Evolutionary conservation across 1,140 invertebrate genomes (phyloP), one percentile per base, ranked within the genome.

Genomic region (Coelopa frigida): DNA sequence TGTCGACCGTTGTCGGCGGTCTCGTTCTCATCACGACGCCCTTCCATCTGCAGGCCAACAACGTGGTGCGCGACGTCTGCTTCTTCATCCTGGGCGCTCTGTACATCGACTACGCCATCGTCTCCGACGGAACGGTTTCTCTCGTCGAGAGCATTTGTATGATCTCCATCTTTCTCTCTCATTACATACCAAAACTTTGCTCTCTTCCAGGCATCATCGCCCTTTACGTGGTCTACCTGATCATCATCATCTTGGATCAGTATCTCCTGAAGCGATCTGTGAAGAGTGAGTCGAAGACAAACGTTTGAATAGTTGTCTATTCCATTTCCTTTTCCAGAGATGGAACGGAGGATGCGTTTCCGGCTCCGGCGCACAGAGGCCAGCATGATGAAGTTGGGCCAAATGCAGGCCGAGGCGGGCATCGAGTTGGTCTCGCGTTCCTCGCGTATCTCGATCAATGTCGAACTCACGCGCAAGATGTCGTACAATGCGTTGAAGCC

Each of bases 1-100:
- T 85, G 4, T 83, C 81, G 6, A 73, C 78, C 1, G 67, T 84
- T 4, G 79, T 86, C 15, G 76, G 76, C 5, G 83, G 82, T 2
- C 66, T 75, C 5, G 75, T 87, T 3, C 72, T 76, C 17, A 51
- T 82, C 10, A 60, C 70, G 29, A 60, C 70, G 10, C 80, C 82
- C 1, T 86, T 86, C 61, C 67, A 74, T 38, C 58, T 77, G 15
- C 73, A 75, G 61, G 52, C 77, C 50, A 65, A 77, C 32, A 79
- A 79, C 18, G 75, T 84, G 51, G 57, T 84, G 18, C 66, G 84
- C n/a, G 84, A 87, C 60, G 70, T 78, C 8, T 70, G 73, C 24
- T 86, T 85, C 61, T 84, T 82, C 56, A 60, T 83, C 7, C 50
- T 70, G 12, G 72, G 80, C 15, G 60, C 61, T 0, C 57, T 53